phyloP scores from a whole-genome alignment of 2,888 invertebrate genomes.

The Congeria kusceri region DNA sequence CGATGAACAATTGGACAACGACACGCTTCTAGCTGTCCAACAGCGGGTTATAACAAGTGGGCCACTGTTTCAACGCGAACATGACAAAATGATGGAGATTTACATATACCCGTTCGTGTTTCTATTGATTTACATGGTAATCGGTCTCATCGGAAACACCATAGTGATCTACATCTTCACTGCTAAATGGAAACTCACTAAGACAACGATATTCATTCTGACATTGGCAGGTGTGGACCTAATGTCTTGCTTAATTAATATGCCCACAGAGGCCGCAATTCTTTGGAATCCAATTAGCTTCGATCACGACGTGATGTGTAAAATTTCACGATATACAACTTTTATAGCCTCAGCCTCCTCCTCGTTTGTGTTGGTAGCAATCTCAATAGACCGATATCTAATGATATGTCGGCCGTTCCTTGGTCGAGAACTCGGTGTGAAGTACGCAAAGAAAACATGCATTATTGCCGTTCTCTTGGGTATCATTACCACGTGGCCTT shows the following conservation, averaged over 20 bases:
- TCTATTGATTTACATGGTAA: conserved; percentile 55
- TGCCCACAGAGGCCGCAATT: conserved; percentile 63
- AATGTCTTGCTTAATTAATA: conserved; percentile 58
- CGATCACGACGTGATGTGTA: conserved; percentile 59
- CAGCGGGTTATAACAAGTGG: conserved; percentile 19
- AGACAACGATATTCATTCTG: conserved; percentile 60
- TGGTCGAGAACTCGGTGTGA: conserved; percentile 50
- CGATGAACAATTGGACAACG: neutral
- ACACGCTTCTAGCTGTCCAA: too few species aligned
- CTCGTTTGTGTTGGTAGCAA: conserved; percentile 58
- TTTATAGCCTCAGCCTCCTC: conserved; percentile 54
- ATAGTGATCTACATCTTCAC: conserved; percentile 62
- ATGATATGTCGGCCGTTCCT: conserved; percentile 62
- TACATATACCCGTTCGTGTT: conserved; percentile 57
- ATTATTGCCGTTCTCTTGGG: conserved; percentile 51
- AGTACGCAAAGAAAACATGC: conserved; percentile 57
- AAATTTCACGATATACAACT: conserved; percentile 58
- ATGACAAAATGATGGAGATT: conserved; percentile 30
- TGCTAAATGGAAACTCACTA: conserved; percentile 54
- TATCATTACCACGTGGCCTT: conserved; percentile 58
- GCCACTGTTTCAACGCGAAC: conserved; percentile 31
- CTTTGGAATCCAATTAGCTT: conserved; percentile 57
- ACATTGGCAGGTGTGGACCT: conserved; percentile 63
- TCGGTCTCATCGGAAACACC: conserved; percentile 57
- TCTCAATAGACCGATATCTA: conserved; percentile 59